phyloP scores from a whole-genome alignment of 2,888 invertebrate genomes.

The Eilema griseolum region DNA sequence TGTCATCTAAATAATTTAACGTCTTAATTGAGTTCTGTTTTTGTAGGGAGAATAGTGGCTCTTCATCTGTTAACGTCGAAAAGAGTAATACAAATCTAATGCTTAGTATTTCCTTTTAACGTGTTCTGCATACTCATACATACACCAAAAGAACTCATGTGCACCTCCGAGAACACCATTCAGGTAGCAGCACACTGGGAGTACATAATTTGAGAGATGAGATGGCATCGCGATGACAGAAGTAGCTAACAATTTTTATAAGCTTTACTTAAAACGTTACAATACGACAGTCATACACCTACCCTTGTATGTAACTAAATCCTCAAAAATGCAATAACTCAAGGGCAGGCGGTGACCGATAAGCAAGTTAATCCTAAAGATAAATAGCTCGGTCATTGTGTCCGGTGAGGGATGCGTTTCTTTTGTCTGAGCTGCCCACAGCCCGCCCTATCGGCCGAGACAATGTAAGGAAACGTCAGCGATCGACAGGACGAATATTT shows the following conservation, averaged over 20 bases:
- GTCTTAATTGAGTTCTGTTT: slow-evolving; percentile 78
- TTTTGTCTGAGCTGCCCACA: slow-evolving; percentile 76
- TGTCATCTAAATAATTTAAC: slow-evolving; percentile 84
- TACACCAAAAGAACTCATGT: no score
- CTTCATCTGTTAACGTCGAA: slow-evolving; percentile 14
- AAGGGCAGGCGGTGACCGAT: slow-evolving; percentile 68
- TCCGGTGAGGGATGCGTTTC: slow-evolving; percentile 83
- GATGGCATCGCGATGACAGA: no score
- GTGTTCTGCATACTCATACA: no score
- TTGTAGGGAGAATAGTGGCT: slow-evolving; percentile 53
- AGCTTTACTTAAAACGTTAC: background rate
- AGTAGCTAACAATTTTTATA: no score
- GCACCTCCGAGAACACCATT: no score
- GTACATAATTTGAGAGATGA: no score
- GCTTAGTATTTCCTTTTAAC: no score
- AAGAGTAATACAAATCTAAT: background rate
- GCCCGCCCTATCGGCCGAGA: slow-evolving; percentile 61
- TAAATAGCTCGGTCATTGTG: slow-evolving; percentile 81
- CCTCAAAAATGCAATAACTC: slow-evolving; percentile 61
- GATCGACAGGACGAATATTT: slow-evolving; percentile 68
- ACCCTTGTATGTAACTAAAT: slow-evolving; percentile 31
- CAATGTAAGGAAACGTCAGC: slow-evolving; percentile 81
- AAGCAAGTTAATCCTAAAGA: slow-evolving; percentile 85
- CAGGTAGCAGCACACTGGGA: no score
- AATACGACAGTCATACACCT: slow-evolving; percentile 10